These are phyloP conservation scores for Cladorhizidae sp. DNA, from an alignment of 37 sponge, comb jelly and placozoan genomes.

Conservation along the genomic window DNA sequence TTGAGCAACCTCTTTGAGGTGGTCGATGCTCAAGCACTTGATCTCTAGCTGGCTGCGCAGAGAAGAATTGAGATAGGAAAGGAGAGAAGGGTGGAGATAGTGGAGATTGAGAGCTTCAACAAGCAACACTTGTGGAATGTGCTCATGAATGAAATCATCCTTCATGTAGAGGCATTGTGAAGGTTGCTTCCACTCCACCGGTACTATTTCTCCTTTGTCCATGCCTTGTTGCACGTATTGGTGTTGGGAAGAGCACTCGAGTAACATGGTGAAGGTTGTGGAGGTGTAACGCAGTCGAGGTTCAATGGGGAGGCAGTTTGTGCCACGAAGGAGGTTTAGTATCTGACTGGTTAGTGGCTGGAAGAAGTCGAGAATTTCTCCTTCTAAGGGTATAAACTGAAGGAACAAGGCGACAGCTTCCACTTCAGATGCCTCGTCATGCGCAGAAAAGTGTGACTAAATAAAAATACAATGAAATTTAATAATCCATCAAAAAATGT, in stretches of 20 bases:
- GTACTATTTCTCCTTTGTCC: no score
- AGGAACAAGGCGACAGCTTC: conserved; percentile 50
- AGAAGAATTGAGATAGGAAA: not conserved
- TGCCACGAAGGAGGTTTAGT: conserved; percentile 36
- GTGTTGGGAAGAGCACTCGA: not conserved
- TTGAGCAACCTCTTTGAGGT: conserved; percentile 38
- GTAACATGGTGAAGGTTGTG: not conserved
- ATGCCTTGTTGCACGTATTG: not conserved
- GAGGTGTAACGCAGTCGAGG: not conserved
- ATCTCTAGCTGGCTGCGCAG: conserved; percentile 41
- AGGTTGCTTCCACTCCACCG: conserved; percentile 59
- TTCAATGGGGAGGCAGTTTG: conserved; percentile 45
- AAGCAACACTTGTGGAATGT: conserved; percentile 40
- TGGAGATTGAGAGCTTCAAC: conserved; percentile 9
- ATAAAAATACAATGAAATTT: not conserved
- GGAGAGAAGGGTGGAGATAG: conserved; percentile 47
- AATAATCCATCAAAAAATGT: not conserved
- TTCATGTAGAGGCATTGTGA: conserved; percentile 41
- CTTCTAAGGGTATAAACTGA: conserved; percentile 67
- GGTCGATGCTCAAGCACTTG: conserved; percentile 25
- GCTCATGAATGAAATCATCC: conserved; percentile 19
- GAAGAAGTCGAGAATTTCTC: conserved; percentile 70
- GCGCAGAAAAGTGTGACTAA: conserved; percentile 14
- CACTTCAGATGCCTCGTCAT: conserved; percentile 17
- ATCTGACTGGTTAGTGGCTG: conserved; percentile 50